Evolutionary conservation across 2,113 vertebrate species (phyloP).

Genomic region (Daubentonia madagascariensis): DNA sequence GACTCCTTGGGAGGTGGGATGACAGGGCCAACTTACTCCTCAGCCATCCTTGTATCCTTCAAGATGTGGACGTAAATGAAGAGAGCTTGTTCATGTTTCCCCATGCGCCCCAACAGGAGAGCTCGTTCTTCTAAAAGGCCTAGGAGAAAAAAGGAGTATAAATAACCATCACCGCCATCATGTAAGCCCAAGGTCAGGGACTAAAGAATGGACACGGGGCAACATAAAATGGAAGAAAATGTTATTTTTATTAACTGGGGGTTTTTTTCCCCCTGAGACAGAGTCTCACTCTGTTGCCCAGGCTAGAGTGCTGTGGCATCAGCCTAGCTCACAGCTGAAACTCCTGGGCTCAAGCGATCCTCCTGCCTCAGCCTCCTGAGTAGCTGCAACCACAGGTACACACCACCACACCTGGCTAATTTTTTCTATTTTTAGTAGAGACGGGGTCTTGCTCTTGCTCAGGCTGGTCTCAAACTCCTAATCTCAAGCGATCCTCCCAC

Average conservation of each 20-base stretch:
- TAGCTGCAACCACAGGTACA: too few species aligned
- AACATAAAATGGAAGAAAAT: not conserved
- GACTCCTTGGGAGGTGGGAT: not conserved
- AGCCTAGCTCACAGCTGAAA: too few species aligned
- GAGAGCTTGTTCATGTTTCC: constrained; percentile 97
- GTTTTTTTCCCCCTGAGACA: too few species aligned
- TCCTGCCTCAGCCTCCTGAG: too few species aligned
- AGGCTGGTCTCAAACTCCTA: too few species aligned
- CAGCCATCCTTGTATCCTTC: constrained; percentile 94
- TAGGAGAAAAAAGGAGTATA: constrained; percentile 55
- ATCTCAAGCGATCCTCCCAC: too few species aligned
- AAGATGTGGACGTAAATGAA: constrained; percentile 98
- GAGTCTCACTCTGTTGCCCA: too few species aligned
- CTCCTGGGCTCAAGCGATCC: too few species aligned
- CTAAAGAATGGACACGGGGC: not conserved
- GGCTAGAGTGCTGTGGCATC: too few species aligned
- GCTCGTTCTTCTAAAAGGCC: constrained; percentile 97
- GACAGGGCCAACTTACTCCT: constrained; percentile 86
- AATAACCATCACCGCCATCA: not conserved
- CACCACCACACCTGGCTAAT: too few species aligned
- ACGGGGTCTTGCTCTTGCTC: too few species aligned
- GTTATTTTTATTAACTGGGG: not conserved
- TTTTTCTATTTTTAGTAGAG: too few species aligned
- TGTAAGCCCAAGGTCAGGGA: not conserved
- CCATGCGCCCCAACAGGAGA: constrained; percentile 96